Evolutionary conservation across 37 sponge, comb jelly and placozoan species (phyloP).

Genomic region (Chondrosia reniformis): DNA sequence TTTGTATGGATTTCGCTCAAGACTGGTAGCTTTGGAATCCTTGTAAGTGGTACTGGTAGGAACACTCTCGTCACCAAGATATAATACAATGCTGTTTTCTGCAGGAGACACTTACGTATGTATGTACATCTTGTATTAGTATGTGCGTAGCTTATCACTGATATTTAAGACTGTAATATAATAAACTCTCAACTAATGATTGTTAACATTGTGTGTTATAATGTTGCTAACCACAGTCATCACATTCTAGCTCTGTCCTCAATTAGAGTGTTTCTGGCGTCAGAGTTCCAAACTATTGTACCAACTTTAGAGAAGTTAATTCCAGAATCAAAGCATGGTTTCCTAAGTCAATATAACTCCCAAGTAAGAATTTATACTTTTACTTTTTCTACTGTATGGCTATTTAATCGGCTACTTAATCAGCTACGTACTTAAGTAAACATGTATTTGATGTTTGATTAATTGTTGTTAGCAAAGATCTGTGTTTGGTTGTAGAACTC

Average conservation of each 20-base stretch:
- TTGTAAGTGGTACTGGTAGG: slow-evolving; percentile 69
- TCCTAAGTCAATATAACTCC: slow-evolving; percentile 79
- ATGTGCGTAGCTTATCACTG: too few relatives aligned
- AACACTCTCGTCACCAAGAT: too few relatives aligned
- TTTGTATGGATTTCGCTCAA: slow-evolving; percentile 63
- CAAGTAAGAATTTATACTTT: slow-evolving; percentile 53
- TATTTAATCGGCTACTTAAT: too few relatives aligned
- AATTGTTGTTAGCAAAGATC: not conserved
- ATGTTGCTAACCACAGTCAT: too few relatives aligned
- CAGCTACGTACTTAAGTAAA: too few relatives aligned
- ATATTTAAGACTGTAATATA: too few relatives aligned
- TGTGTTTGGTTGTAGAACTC: too few relatives aligned
- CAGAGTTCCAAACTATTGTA: slow-evolving; percentile 70
- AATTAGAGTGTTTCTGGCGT: slow-evolving; percentile 80
- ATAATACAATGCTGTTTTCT: too few relatives aligned
- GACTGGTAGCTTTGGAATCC: slow-evolving; percentile 87
- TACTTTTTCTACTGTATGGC: too few relatives aligned
- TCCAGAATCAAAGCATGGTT: slow-evolving; percentile 72
- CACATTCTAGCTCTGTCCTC: too few relatives aligned
- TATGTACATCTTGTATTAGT: not conserved
- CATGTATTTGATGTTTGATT: not conserved
- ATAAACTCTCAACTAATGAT: too few relatives aligned
- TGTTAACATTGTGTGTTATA: too few relatives aligned
- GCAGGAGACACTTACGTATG: not conserved
- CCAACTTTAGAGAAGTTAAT: slow-evolving; percentile 64